A percentile compares a stretch with the other conserved stretches of the same genome.
Evolutionary conservation across 1,140 invertebrate genomes (phyloP).

Genomic region (Uloborus diversus): DNA sequence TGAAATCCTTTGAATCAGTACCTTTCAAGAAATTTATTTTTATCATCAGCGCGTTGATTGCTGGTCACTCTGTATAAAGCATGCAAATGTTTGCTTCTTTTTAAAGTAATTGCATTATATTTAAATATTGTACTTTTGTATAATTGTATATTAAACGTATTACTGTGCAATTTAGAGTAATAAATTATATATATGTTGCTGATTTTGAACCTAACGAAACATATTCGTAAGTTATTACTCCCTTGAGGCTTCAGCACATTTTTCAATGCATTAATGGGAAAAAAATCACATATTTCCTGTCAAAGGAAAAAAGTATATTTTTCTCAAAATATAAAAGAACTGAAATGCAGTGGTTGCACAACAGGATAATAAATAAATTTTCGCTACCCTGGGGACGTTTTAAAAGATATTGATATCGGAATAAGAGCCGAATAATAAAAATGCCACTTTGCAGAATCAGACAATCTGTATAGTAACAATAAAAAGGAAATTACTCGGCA

Average conservation of each 20-base stretch:
- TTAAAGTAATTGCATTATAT: background rate
- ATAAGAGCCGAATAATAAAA: background rate
- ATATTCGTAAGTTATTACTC: background rate
- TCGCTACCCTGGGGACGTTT: constrained; percentile 20
- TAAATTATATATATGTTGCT: background rate
- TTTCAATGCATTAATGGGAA: constrained; percentile 12
- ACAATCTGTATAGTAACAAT: background rate
- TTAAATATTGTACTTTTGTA: background rate
- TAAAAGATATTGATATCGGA: constrained; percentile 1
- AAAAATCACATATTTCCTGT: background rate
- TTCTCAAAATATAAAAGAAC: constrained; percentile 21
- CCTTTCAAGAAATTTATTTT: no score
- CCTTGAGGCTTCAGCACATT: no score
- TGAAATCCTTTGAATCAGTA: no score
- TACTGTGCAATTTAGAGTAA: no score
- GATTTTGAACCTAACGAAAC: background rate
- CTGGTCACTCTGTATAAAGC: background rate
- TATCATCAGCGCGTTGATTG: no score
- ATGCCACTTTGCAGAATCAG: background rate
- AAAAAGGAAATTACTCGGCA: background rate
- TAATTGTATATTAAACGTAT: background rate
- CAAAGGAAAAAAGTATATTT: background rate
- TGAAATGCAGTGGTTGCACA: background rate
- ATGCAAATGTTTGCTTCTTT: background rate
- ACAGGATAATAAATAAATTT: constrained; percentile 17